A percentile compares a stretch with the other conserved stretches of the same genome.
phyloP scores from a whole-genome alignment of 2,888 invertebrate species.

The Conomelus anceps region DNA sequence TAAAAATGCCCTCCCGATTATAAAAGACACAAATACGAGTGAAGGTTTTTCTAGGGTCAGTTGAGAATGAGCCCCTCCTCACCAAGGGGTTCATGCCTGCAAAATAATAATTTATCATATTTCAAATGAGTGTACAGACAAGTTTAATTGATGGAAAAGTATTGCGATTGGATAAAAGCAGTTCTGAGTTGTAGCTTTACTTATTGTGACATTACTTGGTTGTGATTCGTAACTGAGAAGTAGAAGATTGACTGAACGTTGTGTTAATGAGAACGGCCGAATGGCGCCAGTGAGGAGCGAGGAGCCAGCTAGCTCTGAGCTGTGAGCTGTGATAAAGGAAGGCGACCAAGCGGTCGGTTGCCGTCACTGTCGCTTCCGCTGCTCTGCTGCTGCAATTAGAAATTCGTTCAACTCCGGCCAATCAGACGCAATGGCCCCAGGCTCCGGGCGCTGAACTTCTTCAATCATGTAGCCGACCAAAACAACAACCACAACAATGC shows the following conservation, averaged over 20 bases:
- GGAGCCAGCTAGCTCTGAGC: background rate
- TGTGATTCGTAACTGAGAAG: background rate
- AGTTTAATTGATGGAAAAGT: too few relatives aligned
- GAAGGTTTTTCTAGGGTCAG: too few relatives aligned
- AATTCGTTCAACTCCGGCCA: background rate
- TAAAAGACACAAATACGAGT: too few relatives aligned
- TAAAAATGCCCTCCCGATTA: too few relatives aligned
- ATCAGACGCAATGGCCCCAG: background rate
- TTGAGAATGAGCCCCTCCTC: too few relatives aligned
- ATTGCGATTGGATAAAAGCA: background rate
- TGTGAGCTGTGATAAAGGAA: too few relatives aligned
- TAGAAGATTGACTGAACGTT: background rate
- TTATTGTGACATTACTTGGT: too few relatives aligned
- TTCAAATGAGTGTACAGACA: too few relatives aligned
- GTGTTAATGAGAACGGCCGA: background rate
- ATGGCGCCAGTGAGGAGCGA: background rate
- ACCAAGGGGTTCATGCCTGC: too few relatives aligned
- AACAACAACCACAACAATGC: background rate
- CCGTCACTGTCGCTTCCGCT: background rate
- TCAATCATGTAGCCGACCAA: background rate
- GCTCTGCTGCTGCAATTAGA: background rate
- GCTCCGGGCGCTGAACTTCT: background rate
- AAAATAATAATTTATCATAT: too few relatives aligned
- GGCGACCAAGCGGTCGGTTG: too few relatives aligned
- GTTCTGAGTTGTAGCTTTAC: background rate